Evolutionary conservation across 2,888 invertebrate genomes (phyloP).

Genomic region (Laspeyria flexula): DNA sequence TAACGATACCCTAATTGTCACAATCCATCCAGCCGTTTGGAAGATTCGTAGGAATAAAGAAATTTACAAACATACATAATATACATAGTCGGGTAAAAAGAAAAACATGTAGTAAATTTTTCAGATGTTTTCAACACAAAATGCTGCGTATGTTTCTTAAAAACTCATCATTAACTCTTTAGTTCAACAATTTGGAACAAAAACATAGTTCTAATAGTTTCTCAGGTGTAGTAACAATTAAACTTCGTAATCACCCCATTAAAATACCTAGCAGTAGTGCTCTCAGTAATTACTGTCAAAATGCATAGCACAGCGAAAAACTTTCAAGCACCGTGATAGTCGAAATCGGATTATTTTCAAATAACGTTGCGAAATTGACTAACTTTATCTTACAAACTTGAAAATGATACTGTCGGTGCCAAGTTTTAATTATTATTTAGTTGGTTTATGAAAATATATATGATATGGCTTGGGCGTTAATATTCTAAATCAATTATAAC

Average conservation of each 20-base stretch:
- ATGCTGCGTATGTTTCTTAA: too few species aligned
- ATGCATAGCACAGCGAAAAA: conserved; percentile 6
- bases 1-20: too few species aligned
- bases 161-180: not conserved
- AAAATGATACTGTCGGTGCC: conserved; percentile 15
- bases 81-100: too few species aligned
- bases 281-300: not conserved
- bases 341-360: conserved; percentile 13
- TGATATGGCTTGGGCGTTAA: not conserved
- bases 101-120: too few species aligned
- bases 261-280: conserved; percentile 5
- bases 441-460: conserved; percentile 1
- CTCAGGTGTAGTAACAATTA: conserved; percentile 10
- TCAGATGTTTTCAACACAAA: too few species aligned
- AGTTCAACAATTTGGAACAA: not conserved
- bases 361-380: conserved; percentile 7
- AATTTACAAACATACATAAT: too few species aligned
- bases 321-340: conserved; percentile 1
- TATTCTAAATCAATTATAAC: too few species aligned
- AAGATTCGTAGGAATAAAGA: too few species aligned
- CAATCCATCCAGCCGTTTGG: too few species aligned
- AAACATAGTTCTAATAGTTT: conserved; percentile 9
- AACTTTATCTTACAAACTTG: conserved; percentile 14
- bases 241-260: conserved; percentile 7
- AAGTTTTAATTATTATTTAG: conserved; percentile 13